These are phyloP conservation scores for Entomyzon cyanotis DNA, from an alignment of 2,113 vertebrate genomes.

Conservation along the genomic window DNA sequence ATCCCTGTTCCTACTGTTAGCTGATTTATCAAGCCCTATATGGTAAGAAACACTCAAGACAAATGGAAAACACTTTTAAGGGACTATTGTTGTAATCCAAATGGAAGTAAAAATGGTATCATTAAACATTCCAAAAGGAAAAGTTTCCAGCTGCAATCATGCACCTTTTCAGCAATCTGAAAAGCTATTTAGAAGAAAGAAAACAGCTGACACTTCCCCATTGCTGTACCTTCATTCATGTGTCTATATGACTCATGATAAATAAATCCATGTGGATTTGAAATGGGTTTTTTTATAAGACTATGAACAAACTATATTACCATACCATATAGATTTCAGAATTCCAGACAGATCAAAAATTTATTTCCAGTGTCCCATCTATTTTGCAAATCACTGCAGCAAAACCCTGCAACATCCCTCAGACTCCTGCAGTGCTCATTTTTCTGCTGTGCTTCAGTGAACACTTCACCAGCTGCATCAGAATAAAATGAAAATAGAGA, in stretches of 20 bases:
- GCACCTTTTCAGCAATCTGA: constrained; percentile 25
- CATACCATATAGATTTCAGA: not conserved
- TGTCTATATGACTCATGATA: not conserved
- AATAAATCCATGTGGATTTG: not conserved
- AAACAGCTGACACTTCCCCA: constrained; percentile 6
- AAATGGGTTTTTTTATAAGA: not conserved
- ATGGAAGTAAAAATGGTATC: not conserved
- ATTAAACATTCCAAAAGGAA: constrained; percentile 28
- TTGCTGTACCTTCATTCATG: not conserved
- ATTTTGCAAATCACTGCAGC: constrained; percentile 46
- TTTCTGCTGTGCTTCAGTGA: constrained; percentile 1
- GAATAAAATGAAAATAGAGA: not conserved
- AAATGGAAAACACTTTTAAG: not conserved
- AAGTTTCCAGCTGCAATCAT: not conserved
- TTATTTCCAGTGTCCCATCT: not conserved
- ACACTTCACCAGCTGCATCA: not conserved
- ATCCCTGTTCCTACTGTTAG: not conserved
- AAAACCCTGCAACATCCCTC: not conserved
- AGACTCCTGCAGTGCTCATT: not conserved
- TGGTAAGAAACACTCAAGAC: not conserved
- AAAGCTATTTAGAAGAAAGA: constrained; percentile 29
- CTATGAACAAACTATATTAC: not conserved
- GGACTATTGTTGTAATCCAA: not conserved
- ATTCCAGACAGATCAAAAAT: not conserved
- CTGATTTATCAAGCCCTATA: not conserved